A percentile compares a stretch with the other conserved stretches of the same genome.
Evolutionary conservation across 2,113 vertebrate species (phyloP).

Genomic region (Dromiciops gliroides): DNA sequence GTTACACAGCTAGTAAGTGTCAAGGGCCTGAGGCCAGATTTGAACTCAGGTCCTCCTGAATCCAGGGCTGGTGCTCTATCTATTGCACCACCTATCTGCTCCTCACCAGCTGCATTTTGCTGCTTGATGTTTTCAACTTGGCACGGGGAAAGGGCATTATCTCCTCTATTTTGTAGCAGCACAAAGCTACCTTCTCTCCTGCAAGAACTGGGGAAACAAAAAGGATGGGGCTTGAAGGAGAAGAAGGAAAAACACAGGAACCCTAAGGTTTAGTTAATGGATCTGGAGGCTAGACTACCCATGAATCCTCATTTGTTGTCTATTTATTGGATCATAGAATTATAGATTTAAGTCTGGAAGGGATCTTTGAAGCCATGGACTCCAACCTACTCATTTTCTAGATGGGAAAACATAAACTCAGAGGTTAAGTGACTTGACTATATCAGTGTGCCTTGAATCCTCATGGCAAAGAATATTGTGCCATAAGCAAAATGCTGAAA

Average conservation of each 20-base stretch:
- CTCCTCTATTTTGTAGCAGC: neutral
- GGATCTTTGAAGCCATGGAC: neutral
- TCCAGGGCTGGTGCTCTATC: too few species aligned
- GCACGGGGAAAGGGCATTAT: neutral
- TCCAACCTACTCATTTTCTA: neutral
- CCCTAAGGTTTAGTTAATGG: neutral
- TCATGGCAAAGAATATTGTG: neutral
- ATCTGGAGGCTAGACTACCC: neutral
- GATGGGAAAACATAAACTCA: neutral
- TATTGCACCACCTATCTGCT: too few species aligned
- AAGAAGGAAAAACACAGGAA: neutral
- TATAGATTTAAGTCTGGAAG: neutral
- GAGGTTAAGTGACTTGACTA: neutral
- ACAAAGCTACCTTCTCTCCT: neutral
- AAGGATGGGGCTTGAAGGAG: neutral
- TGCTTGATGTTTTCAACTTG: neutral
- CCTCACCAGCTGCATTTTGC: neutral
- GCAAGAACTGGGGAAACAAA: neutral
- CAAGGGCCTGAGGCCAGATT: too few species aligned
- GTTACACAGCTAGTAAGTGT: too few species aligned
- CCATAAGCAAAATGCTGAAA: neutral
- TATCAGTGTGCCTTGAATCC: neutral
- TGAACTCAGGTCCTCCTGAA: too few species aligned
- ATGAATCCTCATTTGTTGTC: neutral
- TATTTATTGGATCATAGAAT: neutral